Evolutionary conservation across 2,797 vertebrate genomes (phyloP).

Genomic region (Iguana delicatissima): DNA sequence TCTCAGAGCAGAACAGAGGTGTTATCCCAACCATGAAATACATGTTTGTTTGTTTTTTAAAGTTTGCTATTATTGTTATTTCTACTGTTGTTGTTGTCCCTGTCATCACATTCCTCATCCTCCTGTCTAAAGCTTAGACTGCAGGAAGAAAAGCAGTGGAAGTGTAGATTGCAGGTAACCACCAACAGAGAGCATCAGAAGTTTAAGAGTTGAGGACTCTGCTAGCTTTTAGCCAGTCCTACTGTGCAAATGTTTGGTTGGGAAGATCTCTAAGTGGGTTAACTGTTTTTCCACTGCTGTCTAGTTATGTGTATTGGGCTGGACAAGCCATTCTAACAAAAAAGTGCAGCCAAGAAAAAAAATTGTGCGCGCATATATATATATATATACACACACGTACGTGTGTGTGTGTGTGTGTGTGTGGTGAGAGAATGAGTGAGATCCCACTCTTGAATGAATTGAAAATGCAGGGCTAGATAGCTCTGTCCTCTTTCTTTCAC

Average conservation of each 20-base stretch:
- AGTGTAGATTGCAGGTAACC: slow-evolving; percentile 66
- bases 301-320: slow-evolving; percentile 75
- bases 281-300: slow-evolving; percentile 82
- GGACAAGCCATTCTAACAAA: slow-evolving; percentile 68
- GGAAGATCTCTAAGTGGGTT: slow-evolving; percentile 80
- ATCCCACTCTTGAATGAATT: slow-evolving; percentile 49
- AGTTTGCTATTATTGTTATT: background rate
- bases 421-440: background rate
- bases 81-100: background rate
- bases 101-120: slow-evolving; percentile 21
- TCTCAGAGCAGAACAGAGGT: slow-evolving; percentile 19
- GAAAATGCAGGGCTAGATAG: slow-evolving; percentile 48
- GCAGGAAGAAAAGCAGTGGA: slow-evolving; percentile 19
- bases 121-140: slow-evolving; percentile 6
- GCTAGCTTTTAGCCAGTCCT: slow-evolving; percentile 54
- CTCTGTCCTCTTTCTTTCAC: slow-evolving; percentile 53
- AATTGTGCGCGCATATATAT: slow-evolving; percentile 22
- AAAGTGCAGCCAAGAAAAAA: slow-evolving; percentile 57
- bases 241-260: slow-evolving; percentile 65
- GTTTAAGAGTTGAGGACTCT: slow-evolving; percentile 68
- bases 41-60: background rate
- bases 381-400: too few species aligned
- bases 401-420: background rate
- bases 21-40: slow-evolving; percentile 42
- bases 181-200: slow-evolving; percentile 79